These are phyloP conservation scores for Caenorhabditis tropicalis DNA, from an alignment of 1,140 invertebrate species.

Conservation along the genomic window DNA sequence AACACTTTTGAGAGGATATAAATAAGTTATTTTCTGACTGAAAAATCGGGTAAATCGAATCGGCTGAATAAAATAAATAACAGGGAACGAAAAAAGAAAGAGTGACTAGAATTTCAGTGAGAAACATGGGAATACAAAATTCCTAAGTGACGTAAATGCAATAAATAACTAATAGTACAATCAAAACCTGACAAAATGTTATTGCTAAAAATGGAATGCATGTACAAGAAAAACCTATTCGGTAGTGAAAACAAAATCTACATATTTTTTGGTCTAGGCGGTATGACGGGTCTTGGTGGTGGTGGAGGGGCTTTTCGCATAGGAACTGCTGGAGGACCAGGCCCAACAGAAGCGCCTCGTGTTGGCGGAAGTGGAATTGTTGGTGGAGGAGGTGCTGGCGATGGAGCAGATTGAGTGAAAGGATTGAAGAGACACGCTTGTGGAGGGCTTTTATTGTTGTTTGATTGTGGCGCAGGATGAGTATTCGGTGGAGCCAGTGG, in stretches of 20 bases:
- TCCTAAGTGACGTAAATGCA: constrained; percentile 8
- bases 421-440: constrained; percentile 29
- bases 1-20: not conserved
- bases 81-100: not conserved
- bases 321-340: constrained; percentile 35
- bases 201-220: constrained; percentile 32
- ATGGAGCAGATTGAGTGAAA: constrained; percentile 29
- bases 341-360: not conserved
- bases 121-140: not conserved
- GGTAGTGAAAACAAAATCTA: not conserved
- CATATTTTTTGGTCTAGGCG: constrained; percentile 47
- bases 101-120: not conserved
- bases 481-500: constrained; percentile 15
- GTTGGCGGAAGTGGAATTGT: constrained; percentile 30
- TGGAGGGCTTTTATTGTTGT: not conserved
- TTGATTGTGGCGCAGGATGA: not conserved
- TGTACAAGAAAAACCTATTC: constrained; percentile 1
- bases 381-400: constrained; percentile 4
- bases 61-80: not conserved
- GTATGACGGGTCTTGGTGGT: constrained; percentile 47
- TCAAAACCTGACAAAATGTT: not conserved
- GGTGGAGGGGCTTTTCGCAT: constrained; percentile 35
- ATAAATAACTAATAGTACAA: not conserved
- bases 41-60: constrained; percentile 27
- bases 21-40: constrained; percentile 21